phyloP scores from a whole-genome alignment of 2,888 invertebrate genomes.

The Rugalucina vietnamica region DNA sequence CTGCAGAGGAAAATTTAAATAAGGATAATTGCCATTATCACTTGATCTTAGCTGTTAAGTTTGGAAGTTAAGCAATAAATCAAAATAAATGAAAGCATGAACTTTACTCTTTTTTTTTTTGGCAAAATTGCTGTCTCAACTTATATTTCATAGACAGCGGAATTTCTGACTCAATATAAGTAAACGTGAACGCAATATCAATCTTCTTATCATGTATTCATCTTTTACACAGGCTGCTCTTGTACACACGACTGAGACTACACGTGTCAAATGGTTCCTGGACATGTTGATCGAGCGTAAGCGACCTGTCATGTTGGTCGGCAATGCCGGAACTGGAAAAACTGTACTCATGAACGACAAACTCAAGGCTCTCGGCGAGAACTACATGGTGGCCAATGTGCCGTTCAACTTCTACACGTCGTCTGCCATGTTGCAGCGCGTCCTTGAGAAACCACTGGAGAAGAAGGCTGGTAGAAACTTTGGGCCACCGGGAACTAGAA shows the following conservation, averaged over 20 bases:
- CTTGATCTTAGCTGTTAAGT: too few relatives aligned
- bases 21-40: too few relatives aligned
- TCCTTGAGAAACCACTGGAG: conserved; percentile 96
- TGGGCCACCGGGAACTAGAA: conserved; percentile 97
- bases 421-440: conserved; percentile 88
- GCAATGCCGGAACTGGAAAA: conserved; percentile 96
- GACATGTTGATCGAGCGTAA: conserved; percentile 94
- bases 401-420: conserved; percentile 98
- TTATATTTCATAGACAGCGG: too few relatives aligned
- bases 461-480: conserved; percentile 98
- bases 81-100: too few relatives aligned
- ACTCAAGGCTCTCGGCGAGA: conserved; percentile 90
- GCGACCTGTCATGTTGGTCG: conserved; percentile 97
- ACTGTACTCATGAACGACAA: conserved; percentile 96
- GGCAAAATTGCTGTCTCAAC: too few relatives aligned
- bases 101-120: too few relatives aligned
- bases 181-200: too few relatives aligned
- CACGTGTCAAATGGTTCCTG: conserved; percentile 93
- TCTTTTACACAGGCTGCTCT: conserved; percentile 89
- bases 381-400: conserved; percentile 93
- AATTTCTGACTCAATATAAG: too few relatives aligned
- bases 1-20: too few relatives aligned
- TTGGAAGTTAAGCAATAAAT: too few relatives aligned
- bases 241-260: conserved; percentile 97
- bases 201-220: too few relatives aligned